Evolutionary conservation across 2,113 vertebrate species (phyloP).

Genomic region (Crotalus horridus): DNA sequence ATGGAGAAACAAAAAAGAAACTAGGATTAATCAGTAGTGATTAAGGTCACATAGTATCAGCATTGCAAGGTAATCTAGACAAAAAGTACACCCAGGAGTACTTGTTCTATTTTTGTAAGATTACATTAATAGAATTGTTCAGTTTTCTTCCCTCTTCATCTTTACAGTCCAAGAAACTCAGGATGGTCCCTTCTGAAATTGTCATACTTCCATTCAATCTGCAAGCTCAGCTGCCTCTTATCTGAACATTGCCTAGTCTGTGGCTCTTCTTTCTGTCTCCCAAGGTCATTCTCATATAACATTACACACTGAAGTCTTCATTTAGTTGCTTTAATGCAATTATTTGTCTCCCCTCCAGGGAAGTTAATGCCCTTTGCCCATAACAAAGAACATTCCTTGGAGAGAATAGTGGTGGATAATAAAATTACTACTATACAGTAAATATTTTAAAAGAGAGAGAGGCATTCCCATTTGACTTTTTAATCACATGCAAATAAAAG

Average conservation of each 20-base stretch:
- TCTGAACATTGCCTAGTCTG: not conserved
- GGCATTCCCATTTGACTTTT: not conserved
- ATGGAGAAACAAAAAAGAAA: not conserved
- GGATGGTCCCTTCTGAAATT: not conserved
- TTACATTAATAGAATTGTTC: not conserved
- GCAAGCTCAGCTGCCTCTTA: not conserved
- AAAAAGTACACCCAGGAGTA: not conserved
- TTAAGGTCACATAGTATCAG: not conserved
- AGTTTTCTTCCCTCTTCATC: not conserved
- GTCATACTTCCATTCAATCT: not conserved
- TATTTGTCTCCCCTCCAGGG: not conserved
- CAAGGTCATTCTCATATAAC: not conserved
- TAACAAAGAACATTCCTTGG: not conserved
- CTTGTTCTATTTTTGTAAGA: not conserved
- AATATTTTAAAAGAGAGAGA: not conserved
- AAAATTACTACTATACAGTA: not conserved
- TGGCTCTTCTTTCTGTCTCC: not conserved
- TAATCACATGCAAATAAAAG: not conserved
- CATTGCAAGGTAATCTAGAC: not conserved
- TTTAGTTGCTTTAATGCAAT: not conserved
- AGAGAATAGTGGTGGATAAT: not conserved
- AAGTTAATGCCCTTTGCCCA: not conserved
- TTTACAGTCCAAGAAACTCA: not conserved
- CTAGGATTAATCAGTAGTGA: not conserved
- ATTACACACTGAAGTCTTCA: not conserved